Conservation (phyloP, 92 coral and sea anemone genomes). For the Paramuricea clavata region DNA sequence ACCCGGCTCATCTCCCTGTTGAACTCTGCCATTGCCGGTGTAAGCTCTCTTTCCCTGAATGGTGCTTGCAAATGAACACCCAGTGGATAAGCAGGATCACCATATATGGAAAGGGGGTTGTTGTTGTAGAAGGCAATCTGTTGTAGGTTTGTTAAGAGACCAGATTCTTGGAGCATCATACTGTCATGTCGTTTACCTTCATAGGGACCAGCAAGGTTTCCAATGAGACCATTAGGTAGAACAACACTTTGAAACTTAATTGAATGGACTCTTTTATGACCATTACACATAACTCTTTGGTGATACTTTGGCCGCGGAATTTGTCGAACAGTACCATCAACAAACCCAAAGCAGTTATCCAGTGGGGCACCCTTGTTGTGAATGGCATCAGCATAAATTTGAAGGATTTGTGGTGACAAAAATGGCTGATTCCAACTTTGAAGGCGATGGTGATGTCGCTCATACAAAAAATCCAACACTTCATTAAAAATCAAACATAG, state of each 20-base stretch:
- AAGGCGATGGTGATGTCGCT: too few species aligned
- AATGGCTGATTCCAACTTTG: too few species aligned
- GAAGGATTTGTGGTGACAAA: too few species aligned
- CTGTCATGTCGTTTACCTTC: conserved; percentile 37
- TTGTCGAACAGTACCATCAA: conserved; percentile 39
- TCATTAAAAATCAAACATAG: too few species aligned
- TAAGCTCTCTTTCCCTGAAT: conserved; percentile 4
- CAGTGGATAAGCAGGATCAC: conserved; percentile 36
- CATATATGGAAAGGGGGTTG: conserved; percentile 18
- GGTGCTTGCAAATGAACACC: conserved; percentile 31
- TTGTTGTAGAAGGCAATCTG: conserved; percentile 26
- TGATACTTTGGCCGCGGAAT: conserved; percentile 18
- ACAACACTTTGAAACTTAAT: conserved; percentile 42
- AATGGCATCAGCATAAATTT: conserved; percentile 7
- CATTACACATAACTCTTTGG: conserved; percentile 6
- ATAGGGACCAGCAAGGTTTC: conserved; percentile 25
- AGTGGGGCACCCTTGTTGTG: conserved; percentile 5
- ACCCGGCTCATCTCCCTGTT: conserved; percentile 7
- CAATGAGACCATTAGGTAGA: conserved; percentile 33
- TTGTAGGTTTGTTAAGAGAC: not conserved
- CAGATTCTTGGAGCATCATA: conserved; percentile 30
- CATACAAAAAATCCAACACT: too few species aligned
- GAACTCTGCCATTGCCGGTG: not conserved
- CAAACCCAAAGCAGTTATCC: conserved; percentile 41
- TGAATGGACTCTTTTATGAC: conserved; percentile 33